Evolutionary conservation across 1,140 invertebrate genomes (phyloP).

Genomic region (Teleogryllus occipitalis): DNA sequence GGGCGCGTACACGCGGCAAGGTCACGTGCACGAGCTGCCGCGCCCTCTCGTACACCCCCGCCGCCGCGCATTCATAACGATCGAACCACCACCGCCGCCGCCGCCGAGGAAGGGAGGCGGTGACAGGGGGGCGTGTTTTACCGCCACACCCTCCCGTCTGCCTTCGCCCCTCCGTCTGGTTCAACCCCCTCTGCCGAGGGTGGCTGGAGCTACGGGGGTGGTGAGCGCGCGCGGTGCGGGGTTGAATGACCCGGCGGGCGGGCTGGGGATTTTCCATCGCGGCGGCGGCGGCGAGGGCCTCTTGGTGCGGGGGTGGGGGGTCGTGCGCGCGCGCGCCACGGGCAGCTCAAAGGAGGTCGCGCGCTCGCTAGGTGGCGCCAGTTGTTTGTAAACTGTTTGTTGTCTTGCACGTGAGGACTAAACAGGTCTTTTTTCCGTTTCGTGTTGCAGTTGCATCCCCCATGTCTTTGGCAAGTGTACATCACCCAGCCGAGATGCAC

Average conservation of each 20-base stretch:
- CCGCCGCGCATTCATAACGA: neutral
- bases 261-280: neutral
- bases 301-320: neutral
- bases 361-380: neutral
- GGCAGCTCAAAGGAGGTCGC: neutral
- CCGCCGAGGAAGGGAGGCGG: no score
- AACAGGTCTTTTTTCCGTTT: neutral
- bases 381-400: neutral
- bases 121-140: neutral
- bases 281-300: no score
- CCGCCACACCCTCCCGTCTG: neutral
- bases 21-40: neutral
- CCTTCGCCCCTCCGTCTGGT: neutral
- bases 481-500: slow-evolving; percentile 20
- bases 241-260: slow-evolving; percentile 13
- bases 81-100: neutral
- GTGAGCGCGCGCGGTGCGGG: neutral
- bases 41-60: neutral
- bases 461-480: slow-evolving; percentile 22
- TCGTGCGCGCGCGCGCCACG: neutral
- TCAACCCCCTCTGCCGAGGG: neutral
- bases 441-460: slow-evolving; percentile 16
- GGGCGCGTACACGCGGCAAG: neutral
- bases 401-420: neutral
- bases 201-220: no score